Conservation (phyloP, 2,888 invertebrate species). For the Plagiodera versicolora region DNA sequence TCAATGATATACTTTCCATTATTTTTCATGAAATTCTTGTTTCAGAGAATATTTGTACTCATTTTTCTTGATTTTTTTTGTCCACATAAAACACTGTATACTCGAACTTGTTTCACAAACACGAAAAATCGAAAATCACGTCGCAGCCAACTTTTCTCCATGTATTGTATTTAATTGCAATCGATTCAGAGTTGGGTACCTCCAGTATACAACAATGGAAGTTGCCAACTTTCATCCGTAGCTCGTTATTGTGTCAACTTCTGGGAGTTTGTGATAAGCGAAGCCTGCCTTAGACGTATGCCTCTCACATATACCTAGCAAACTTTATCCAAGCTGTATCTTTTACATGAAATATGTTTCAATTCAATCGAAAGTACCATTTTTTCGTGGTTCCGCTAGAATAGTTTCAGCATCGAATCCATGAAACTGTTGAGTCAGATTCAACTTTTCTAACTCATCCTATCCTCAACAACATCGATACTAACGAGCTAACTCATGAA, state of each 20-base stretch:
- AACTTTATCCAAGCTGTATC: constrained; percentile 28
- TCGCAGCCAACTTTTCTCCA: constrained; percentile 24
- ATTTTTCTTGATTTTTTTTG: not conserved
- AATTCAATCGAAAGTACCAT: constrained; percentile 30
- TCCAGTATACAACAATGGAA: constrained; percentile 31
- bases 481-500: no score
- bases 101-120: not conserved
- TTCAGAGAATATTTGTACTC: not conserved
- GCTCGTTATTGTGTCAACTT: constrained; percentile 39
- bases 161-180: constrained; percentile 38
- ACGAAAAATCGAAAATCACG: constrained; percentile 15
- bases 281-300: constrained; percentile 29
- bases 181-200: constrained; percentile 35
- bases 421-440: no score
- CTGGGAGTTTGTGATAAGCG: constrained; percentile 46
- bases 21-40: no score
- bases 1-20: no score
- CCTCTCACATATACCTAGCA: constrained; percentile 21
- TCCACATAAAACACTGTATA: no score
- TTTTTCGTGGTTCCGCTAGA: constrained; percentile 21
- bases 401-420: constrained; percentile 14
- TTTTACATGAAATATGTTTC: constrained; percentile 32
- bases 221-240: constrained; percentile 38
- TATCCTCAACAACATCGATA: no score
- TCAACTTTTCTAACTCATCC: no score